Evolutionary conservation across 2,113 vertebrate genomes (phyloP).

Genomic region (Brienomyrus longianalis): DNA sequence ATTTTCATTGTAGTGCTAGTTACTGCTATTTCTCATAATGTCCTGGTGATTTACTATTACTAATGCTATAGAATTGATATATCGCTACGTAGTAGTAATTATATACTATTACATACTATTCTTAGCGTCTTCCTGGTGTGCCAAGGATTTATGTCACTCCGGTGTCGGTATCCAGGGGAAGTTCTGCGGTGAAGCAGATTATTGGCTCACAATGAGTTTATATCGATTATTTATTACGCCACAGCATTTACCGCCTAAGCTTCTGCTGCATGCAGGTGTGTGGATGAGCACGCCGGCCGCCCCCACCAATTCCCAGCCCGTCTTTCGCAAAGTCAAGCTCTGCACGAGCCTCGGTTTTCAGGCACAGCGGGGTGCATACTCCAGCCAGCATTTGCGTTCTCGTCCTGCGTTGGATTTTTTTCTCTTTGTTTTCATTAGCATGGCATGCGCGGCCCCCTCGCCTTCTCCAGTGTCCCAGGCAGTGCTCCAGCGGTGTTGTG

Average conservation of each 20-base stretch:
- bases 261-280: background rate
- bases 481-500: background rate
- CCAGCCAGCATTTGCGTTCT: background rate
- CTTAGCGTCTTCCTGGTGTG: background rate
- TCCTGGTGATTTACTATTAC: background rate
- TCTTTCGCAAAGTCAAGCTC: background rate
- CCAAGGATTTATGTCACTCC: background rate
- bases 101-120: background rate
- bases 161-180: constrained; percentile 38
- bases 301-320: background rate
- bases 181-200: constrained; percentile 32
- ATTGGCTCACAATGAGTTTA: constrained; percentile 50
- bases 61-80: background rate
- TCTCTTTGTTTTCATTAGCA: background rate
- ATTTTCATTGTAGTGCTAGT: background rate
- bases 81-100: background rate
- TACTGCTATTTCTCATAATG: background rate
- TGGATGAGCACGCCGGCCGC: background rate
- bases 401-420: background rate
- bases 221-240: constrained; percentile 57
- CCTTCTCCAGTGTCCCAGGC: background rate
- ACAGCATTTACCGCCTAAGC: background rate
- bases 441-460: background rate
- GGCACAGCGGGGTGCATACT: background rate
- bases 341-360: background rate